Conservation (phyloP, 64 coral and sea anemone species). For the Montipora efflorescens region DNA sequence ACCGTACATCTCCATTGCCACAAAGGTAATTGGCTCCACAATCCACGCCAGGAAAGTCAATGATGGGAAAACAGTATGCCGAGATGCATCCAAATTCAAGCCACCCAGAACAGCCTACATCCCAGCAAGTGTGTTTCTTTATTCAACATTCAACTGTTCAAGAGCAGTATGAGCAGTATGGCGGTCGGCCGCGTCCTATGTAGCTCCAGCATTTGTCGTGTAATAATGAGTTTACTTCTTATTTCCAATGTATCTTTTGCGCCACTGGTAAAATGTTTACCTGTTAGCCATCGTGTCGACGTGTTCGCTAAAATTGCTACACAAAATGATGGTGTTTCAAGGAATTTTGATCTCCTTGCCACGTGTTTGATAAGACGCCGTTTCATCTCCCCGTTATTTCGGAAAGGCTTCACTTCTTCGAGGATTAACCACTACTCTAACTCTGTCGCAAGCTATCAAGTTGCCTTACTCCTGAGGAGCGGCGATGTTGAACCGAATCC, state of each 20-base stretch:
- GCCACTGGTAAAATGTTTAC: neutral
- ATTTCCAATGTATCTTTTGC: conserved; percentile 6
- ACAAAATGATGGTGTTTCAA: conserved; percentile 22
- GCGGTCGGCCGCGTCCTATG: no score
- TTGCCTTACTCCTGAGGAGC: neutral
- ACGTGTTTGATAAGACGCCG: conserved; percentile 14
- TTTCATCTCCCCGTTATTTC: neutral
- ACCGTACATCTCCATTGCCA: no score
- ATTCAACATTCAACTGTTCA: no score
- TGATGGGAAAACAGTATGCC: no score
- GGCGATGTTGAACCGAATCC: conserved; percentile 4
- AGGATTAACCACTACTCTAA: conserved; percentile 2
- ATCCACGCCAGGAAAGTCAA: no score
- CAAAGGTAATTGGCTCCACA: no score
- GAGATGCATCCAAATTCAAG: no score
- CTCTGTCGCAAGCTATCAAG: neutral
- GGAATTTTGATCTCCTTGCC: conserved; percentile 17
- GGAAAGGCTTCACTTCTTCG: conserved; percentile 21
- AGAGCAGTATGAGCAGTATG: no score
- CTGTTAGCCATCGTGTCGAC: neutral
- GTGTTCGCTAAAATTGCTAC: neutral
- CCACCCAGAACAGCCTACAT: no score
- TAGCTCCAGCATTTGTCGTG: no score
- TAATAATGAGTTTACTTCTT: no score
- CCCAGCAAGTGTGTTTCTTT: no score